These are phyloP conservation scores for Hypsibius dujardini DNA, from an alignment of 1,140 invertebrate species.

Conservation along the genomic window DNA sequence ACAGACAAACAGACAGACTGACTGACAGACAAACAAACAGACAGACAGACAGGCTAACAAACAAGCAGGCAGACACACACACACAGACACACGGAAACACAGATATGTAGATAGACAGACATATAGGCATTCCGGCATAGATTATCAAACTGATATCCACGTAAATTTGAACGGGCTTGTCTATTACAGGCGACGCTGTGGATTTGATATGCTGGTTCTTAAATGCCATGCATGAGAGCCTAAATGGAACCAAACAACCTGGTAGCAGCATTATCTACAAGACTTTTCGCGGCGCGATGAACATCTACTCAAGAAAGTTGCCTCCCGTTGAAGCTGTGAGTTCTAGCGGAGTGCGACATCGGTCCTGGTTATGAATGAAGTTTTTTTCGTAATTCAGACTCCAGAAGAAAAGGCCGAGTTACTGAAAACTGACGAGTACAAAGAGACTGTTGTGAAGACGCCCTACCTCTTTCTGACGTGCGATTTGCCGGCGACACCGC, in stretches of 20 bases:
- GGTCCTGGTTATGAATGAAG: neutral
- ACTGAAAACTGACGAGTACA: slow-evolving; percentile 17
- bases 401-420: slow-evolving; percentile 22
- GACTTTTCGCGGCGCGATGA: slow-evolving; percentile 86
- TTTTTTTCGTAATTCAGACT: slow-evolving; percentile 20
- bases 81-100: too few relatives aligned
- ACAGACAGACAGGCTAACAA: too few relatives aligned
- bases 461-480: slow-evolving; percentile 89
- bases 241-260: slow-evolving; percentile 51
- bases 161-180: neutral
- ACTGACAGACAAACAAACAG: too few relatives aligned
- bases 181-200: slow-evolving; percentile 70
- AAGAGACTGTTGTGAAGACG: slow-evolving; percentile 57
- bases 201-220: slow-evolving; percentile 59
- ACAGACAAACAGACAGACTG: too few relatives aligned
- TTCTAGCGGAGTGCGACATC: slow-evolving; percentile 2
- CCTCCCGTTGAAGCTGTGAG: slow-evolving; percentile 63
- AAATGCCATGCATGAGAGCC: slow-evolving; percentile 63
- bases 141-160: too few relatives aligned
- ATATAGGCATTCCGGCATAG: too few relatives aligned
- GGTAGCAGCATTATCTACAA: slow-evolving; percentile 80
- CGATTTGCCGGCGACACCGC: slow-evolving; percentile 80
- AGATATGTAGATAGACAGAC: too few relatives aligned
- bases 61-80: too few relatives aligned
- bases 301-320: slow-evolving; percentile 79